Base-by-base conservation (phyloP, 2,888 invertebrate species). In the Synanthedon tipuliformis region DNA sequence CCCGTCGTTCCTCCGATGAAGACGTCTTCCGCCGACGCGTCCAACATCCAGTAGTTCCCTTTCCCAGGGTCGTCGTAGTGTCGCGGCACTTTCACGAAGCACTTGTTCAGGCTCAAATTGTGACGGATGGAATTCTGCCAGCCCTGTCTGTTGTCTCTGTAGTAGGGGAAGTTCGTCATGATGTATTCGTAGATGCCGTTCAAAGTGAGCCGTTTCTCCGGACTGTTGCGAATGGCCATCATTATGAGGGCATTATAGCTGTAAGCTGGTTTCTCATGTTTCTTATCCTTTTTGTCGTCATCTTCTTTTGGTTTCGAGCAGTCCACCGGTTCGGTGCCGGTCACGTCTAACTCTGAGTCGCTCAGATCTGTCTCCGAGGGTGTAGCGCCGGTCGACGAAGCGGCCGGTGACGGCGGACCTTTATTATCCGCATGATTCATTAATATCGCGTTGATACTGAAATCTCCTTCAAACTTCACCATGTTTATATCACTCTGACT, bases 1-100 rank as follows among this genome's bases (percentile, higher is more conserved):
- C 97, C 97, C 0, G 96, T 97, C 0, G 95, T 95, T 5, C 95
- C 95, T 0, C 97, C 96, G 69, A 97, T 97, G 75, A 96, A 96
- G 8, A 97, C 96, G 68, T 97, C 97, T 72, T 97, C 96, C 50
- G 94, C 93, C 50, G 94, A 94, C 1, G 95, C 94, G 74, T 97
- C 97, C 61, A 97, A 80, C 95, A 96, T 97, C 97, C 97, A 97
- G 81, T 97, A 97, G 83, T 97, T 97, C 0, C 97, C 97, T 78
- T 97, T 97, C 5, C 97, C 97, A 0, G 97, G 97, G 73, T 97
- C 97, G 76, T 97, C 96, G 79, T 96, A 97, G 69, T 95, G 95
- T 0, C 97, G 89, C 0, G 95, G 94, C 48, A 95, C 94, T 83
- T 97, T 97, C 48, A 97, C 94, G 76, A 97, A 97, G 73, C 96